Base-by-base conservation (phyloP, 1,140 invertebrate genomes). In the Aradophagus sp. region DNA sequence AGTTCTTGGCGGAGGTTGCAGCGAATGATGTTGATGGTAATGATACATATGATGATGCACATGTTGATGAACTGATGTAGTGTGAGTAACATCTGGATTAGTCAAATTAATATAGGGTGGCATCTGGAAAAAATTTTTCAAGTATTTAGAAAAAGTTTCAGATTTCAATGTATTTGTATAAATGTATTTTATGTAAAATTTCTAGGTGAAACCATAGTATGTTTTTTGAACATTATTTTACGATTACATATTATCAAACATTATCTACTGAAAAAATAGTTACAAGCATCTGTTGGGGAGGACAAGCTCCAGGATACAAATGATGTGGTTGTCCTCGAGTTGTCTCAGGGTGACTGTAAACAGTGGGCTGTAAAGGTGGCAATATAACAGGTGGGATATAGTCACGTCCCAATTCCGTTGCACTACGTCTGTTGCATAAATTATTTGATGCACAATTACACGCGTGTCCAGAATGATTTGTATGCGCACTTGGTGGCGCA, bases 41-140 rank as follows among this genome's bases (percentile, higher is more conserved):
- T 91, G 90, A 72, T 89, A 88, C 81, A 90, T 87, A 68, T 91
- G 90, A 82, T 91, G 90, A 80, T 91, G 90, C 1, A 91, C 86
- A 58, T 88, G 89, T 72, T 87, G 87, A 76, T 88, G 87, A 27
- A 77, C 73, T 13, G 79, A 76, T 58, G 78, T n/a, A n/a, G n/a
- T n/a, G n/a, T n/a, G n/a, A n/a, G n/a, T n/a, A n/a, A n/a, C n/a
- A n/a, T n/a, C 74, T 14, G 79, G 65, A 27, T 77, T 67, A 13
- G 77, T 59, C 45, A 75, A 8, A 23, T 23, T 23, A 8, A 23
- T 8, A 23, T 23, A 23, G 8, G 75, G 58, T 68, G 78, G 77
- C 38, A 78, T 45, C 79, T 80, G 34, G 6, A 12, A 11, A 52
- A 58, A 32, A 32, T 32, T 32, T 32, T 14, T 32, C 12, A 13